Evolutionary conservation across 2,113 vertebrate genomes (phyloP).

Genomic region (Engraulis encrasicolus): DNA sequence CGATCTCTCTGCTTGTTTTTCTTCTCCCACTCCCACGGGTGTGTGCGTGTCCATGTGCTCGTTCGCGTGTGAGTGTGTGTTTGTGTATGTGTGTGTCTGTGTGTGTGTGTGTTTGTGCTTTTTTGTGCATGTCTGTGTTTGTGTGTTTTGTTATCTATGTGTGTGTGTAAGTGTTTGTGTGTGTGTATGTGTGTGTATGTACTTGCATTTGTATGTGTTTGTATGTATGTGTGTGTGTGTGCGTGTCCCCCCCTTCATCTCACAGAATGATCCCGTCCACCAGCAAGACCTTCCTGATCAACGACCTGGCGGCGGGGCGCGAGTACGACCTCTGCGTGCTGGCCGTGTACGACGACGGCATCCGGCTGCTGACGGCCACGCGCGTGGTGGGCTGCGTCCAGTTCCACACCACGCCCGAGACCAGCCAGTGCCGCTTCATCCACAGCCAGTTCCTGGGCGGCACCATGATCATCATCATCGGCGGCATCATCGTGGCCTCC

Average conservation of each 20-base stretch:
- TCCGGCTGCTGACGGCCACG: slow-evolving; percentile 83
- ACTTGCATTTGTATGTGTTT: too few relatives aligned
- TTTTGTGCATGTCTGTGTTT: too few relatives aligned
- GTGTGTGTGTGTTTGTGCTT: too few relatives aligned
- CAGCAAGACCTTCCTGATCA: slow-evolving; percentile 88
- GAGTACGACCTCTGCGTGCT: slow-evolving; percentile 92
- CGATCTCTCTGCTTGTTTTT: not conserved
- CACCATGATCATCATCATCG: slow-evolving; percentile 96
- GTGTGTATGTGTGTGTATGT: too few relatives aligned
- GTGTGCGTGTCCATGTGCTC: too few relatives aligned
- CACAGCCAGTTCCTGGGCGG: slow-evolving; percentile 91
- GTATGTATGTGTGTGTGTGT: too few relatives aligned
- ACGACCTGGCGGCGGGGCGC: slow-evolving; percentile 86
- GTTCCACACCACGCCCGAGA: slow-evolving; percentile 83
- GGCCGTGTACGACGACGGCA: slow-evolving; percentile 89
- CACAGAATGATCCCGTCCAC: slow-evolving; percentile 93
- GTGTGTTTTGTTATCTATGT: too few relatives aligned
- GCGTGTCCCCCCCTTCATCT: too few relatives aligned
- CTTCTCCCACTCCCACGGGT: slow-evolving; percentile 41
- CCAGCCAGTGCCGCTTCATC: slow-evolving; percentile 83
- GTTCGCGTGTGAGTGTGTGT: too few relatives aligned
- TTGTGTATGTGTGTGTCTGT: too few relatives aligned
- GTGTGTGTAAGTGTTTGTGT: too few relatives aligned
- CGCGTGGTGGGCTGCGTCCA: slow-evolving; percentile 89
- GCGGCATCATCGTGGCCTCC: slow-evolving; percentile 92